Conservation (phyloP, 2,113 vertebrate species). For the Melanocharis versteri region DNA sequence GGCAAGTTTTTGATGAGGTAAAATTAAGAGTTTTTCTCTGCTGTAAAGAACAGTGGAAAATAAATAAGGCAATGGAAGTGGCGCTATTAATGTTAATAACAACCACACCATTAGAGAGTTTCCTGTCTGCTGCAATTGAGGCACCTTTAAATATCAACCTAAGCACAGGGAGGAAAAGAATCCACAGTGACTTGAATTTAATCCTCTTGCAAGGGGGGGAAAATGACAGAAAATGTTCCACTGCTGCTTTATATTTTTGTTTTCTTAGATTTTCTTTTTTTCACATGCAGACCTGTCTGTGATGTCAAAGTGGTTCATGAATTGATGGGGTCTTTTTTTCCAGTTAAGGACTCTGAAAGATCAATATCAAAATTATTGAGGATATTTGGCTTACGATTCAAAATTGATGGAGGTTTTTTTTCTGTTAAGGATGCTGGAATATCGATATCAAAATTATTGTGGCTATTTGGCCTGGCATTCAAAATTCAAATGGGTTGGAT, state of each 20-base stretch:
- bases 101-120: background rate
- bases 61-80: background rate
- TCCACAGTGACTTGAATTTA: background rate
- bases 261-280: background rate
- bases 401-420: no score
- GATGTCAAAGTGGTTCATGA: background rate
- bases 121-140: conserved; percentile 29
- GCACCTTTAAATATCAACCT: conserved; percentile 32
- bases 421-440: background rate
- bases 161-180: background rate
- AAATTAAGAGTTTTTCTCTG: background rate
- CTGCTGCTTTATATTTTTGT: background rate
- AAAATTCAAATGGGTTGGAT: background rate
- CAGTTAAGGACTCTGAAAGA: background rate
- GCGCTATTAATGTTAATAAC: conserved; percentile 26
- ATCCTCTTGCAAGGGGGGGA: background rate
- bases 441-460: background rate
- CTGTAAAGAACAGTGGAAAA: background rate
- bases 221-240: background rate
- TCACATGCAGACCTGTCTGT: background rate
- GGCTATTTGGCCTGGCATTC: background rate
- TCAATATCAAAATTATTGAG: background rate
- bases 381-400: background rate
- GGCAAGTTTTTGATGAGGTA: conserved; percentile 5
- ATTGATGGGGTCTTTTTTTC: background rate